Percentiles rank a stretch among this genome's conserved stretches.
These are phyloP conservation scores for Frieseomelitta varia DNA, from an alignment of 1,140 invertebrate genomes.

Conservation along the genomic window DNA sequence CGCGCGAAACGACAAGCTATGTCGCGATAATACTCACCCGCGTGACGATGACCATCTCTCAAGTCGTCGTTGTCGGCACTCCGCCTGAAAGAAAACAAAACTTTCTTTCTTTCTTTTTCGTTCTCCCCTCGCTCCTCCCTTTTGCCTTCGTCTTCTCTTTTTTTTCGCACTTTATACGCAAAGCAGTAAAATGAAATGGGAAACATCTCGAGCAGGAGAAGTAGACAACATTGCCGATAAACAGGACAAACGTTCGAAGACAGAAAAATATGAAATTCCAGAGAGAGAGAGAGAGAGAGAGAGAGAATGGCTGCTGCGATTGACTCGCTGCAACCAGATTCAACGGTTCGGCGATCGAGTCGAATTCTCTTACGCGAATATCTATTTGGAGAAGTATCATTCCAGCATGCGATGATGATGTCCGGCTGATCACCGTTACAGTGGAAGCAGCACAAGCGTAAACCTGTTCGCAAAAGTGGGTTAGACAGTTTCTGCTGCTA, in stretches of 20 bases:
- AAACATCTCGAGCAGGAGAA: not conserved
- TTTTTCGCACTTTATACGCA: not conserved
- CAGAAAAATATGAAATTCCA: not conserved
- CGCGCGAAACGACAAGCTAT: not conserved
- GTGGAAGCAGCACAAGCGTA: conserved; percentile 69
- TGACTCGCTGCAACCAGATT: not conserved
- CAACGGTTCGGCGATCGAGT: not conserved
- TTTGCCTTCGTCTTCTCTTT: not conserved
- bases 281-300: not conserved
- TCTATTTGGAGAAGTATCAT: conserved; percentile 62
- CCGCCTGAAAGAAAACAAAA: conserved; percentile 70
- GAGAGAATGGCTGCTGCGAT: not conserved
- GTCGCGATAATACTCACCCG: conserved; percentile 82
- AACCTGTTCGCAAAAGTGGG: conserved; percentile 81
- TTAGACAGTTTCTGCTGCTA: conserved; percentile 70
- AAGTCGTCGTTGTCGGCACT: conserved; percentile 76
- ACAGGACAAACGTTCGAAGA: not conserved
- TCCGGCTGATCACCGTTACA: conserved; percentile 77
- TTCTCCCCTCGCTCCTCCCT: not conserved
- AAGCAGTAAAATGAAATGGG: not conserved
- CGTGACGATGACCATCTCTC: conserved; percentile 88
- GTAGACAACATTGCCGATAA: conserved; percentile 10
- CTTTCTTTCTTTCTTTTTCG: conserved; percentile 15
- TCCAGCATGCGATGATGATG: conserved; percentile 57
- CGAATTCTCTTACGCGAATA: not conserved